Evolutionary conservation across 2,797 vertebrate genomes (phyloP).

Genomic region (Allobates femoralis): DNA sequence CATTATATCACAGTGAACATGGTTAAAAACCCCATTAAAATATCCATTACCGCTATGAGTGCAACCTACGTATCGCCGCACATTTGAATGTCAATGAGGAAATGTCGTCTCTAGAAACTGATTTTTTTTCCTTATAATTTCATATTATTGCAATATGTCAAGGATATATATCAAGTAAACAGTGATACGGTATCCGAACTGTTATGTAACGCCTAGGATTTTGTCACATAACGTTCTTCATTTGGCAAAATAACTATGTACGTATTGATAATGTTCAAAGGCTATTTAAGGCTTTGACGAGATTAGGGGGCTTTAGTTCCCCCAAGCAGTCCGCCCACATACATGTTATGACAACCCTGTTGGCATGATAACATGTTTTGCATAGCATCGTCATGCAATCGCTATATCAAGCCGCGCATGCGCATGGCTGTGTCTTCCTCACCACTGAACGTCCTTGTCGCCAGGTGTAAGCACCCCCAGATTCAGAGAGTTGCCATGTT

Average conservation of each 20-base stretch:
- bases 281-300: no score
- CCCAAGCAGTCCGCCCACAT: no score
- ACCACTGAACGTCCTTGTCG: no score
- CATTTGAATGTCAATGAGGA: slow-evolving; percentile 1
- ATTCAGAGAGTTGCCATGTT: no score
- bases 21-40: slow-evolving; percentile 45
- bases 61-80: background rate
- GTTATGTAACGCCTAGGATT: background rate
- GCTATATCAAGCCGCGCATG: no score
- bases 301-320: no score
- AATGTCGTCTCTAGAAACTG: background rate
- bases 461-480: no score
- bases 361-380: no score
- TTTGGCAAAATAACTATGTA: background rate
- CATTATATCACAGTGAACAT: slow-evolving; percentile 26
- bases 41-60: slow-evolving; percentile 23
- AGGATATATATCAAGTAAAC: background rate
- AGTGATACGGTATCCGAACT: background rate
- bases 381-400: no score
- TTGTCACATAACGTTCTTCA: background rate
- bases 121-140: background rate
- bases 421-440: no score
- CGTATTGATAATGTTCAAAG: background rate
- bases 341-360: no score
- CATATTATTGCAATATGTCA: background rate